Evolutionary conservation across 2,888 invertebrate genomes (phyloP), one percentile per base, ranked within the genome.

Genomic region (Coelogynopora nodosa): DNA sequence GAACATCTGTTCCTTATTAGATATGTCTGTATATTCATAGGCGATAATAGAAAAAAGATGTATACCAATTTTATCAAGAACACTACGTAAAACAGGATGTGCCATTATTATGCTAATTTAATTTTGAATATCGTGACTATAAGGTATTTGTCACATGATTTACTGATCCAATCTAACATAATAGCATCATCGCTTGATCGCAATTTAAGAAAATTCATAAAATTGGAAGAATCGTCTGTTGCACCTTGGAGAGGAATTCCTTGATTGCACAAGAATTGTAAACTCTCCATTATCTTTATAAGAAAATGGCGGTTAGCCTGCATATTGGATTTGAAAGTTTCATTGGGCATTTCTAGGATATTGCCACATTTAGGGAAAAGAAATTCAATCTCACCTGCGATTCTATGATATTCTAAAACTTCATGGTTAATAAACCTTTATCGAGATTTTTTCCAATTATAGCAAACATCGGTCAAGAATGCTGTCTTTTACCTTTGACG

Each of bases 401-500:
- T n/a, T n/a, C n/a, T n/a, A n/a, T n/a, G n/a, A n/a, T n/a, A n/a
- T n/a, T n/a, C n/a, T n/a, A n/a, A n/a, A n/a, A n/a, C n/a, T n/a
- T n/a, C n/a, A n/a, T n/a, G n/a, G n/a, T n/a, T n/a, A n/a, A n/a
- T n/a, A n/a, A n/a, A n/a, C n/a, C n/a, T n/a, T n/a, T n/a, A n/a
- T n/a, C n/a, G n/a, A n/a, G n/a, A n/a, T n/a, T n/a, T n/a, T n/a
- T n/a, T n/a, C n/a, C n/a, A n/a, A n/a, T n/a, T n/a, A n/a, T n/a
- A n/a, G n/a, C n/a, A n/a, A n/a, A n/a, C n/a, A n/a, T n/a, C n/a
- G n/a, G n/a, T n/a, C 74, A 74, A 26, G 74, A 49, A 74, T 74
- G 74, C 74, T 74, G 27, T 74, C 27, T 49, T 74, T 74, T 74
- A 74, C 74, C 74, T 74, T 74, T 74, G 74, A 74, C 74, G 74